Conservation (phyloP, 2,888 invertebrate genomes). For the Notodromas monacha region DNA sequence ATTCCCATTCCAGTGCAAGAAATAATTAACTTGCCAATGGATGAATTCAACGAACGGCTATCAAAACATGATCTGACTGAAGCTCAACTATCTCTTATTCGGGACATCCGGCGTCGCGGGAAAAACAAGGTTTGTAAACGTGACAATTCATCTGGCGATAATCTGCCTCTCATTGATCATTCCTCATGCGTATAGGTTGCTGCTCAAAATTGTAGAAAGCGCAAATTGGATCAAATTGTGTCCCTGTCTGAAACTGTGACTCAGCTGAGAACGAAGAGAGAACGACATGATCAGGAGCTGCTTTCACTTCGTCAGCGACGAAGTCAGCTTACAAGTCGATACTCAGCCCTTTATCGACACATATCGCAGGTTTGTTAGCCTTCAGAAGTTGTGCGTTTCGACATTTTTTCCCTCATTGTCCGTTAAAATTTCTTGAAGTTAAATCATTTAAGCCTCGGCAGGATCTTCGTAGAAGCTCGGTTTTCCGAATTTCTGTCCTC, state of each 20-base stretch:
- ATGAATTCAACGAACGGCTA: conserved; percentile 78
- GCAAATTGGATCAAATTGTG: conserved; percentile 71
- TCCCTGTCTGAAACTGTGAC: conserved; percentile 71
- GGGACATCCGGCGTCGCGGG: conserved; percentile 62
- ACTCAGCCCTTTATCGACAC: conserved; percentile 52
- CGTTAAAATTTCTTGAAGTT: too few relatives aligned
- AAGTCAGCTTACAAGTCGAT: conserved; percentile 46
- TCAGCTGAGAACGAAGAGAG: conserved; percentile 46
- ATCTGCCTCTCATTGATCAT: too few relatives aligned
- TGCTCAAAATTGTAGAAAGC: conserved; percentile 88
- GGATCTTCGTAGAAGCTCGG: too few relatives aligned
- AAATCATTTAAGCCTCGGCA: too few relatives aligned
- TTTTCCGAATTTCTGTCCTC: too few relatives aligned
- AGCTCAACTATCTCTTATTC: conserved; percentile 57
- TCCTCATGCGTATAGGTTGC: too few relatives aligned
- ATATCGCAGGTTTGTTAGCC: conserved; percentile 56
- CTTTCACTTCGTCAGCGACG: conserved; percentile 33
- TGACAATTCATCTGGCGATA: too few relatives aligned
- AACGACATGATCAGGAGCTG: conserved; percentile 37
- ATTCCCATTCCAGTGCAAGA: conserved; percentile 51
- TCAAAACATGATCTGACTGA: conserved; percentile 74
- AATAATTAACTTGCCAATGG: conserved; percentile 83
- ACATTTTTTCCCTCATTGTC: too few relatives aligned
- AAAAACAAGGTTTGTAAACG: too few relatives aligned
- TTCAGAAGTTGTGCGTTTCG: too few relatives aligned